Conservation (phyloP, 2,113 vertebrate genomes). For the Nesoenas mayeri region DNA sequence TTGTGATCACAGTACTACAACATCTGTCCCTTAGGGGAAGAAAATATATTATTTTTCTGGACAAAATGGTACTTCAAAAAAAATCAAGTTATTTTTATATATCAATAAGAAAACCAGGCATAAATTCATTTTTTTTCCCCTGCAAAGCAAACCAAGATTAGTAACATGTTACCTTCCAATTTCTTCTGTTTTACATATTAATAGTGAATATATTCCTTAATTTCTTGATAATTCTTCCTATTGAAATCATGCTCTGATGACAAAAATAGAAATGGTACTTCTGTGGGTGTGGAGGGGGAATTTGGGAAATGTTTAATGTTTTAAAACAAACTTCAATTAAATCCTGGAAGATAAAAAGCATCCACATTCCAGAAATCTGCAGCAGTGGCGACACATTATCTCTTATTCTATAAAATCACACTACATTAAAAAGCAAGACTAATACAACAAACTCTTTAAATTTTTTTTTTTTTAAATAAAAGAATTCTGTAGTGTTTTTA, state of each 20-base stretch:
- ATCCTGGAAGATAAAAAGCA: background rate
- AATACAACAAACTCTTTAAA: background rate
- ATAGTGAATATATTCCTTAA: constrained; percentile 5
- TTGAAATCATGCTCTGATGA: background rate
- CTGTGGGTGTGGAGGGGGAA: background rate
- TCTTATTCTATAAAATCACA: background rate
- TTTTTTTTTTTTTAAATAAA: constrained; percentile 1
- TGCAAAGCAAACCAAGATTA: background rate
- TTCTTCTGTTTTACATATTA: background rate
- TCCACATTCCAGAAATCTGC: background rate
- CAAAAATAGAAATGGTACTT: background rate
- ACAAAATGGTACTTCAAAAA: background rate
- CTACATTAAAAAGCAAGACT: background rate
- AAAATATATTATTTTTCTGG: constrained; percentile 3
- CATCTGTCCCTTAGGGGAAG: background rate
- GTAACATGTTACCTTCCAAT: background rate
- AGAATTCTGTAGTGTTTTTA: background rate
- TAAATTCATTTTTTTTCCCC: background rate
- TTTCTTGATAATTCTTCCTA: background rate
- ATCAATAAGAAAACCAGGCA: background rate
- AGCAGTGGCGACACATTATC: background rate
- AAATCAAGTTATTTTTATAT: background rate
- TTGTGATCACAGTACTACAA: constrained; percentile 3
- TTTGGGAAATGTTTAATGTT: background rate
- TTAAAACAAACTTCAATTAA: background rate